Base-by-base conservation (phyloP, 2,113 vertebrate genomes). In the Glaucomys volans region DNA sequence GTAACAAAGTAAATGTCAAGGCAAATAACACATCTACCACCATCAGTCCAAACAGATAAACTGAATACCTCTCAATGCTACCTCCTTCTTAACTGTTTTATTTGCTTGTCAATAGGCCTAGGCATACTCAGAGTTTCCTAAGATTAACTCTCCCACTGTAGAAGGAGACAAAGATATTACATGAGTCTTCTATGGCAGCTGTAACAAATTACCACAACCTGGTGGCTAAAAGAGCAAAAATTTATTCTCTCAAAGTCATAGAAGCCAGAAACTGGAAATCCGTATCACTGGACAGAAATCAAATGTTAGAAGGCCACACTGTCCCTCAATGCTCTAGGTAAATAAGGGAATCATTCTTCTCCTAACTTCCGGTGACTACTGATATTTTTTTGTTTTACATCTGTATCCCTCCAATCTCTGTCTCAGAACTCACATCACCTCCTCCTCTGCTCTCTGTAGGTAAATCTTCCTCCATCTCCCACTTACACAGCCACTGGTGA, bases 1-100 rank as follows among this genome's bases (percentile, higher is more conserved):
- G 28, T 69, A 92, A 91, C 10, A 44, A 66, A 88, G 54, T 47
- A 94, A 97, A 91, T 59, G 47, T 87, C 30, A 95, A 95, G 40
- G 50, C 37, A 95, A 91, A 81, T 75, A 62, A 54, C 69, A 77
- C 2, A 20, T 86, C 28, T 32, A 44, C 4, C 62, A 22, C 92
- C 32, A 74, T 77, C 50, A 71, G 84, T 52, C 18, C 37, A 94
- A 87, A 32, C 1, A 90, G 50, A 92, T 57, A 54, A 64, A 92
- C 32, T 37, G 84, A 85, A 62, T 44, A 40, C 14, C 7, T 69
- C n/a, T 82, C 35, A 57, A 35, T 76, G 4, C 8, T 66, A 54
- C 24, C 37, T 57, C 3, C 10, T 37, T 87, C n/a, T 20, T 91
- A 83, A 85, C 8, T 66, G 9, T 75, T 93, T 83, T 59, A 40